Evolutionary conservation across 2,888 invertebrate genomes (phyloP).

Genomic region (Adelognathus sp.): DNA sequence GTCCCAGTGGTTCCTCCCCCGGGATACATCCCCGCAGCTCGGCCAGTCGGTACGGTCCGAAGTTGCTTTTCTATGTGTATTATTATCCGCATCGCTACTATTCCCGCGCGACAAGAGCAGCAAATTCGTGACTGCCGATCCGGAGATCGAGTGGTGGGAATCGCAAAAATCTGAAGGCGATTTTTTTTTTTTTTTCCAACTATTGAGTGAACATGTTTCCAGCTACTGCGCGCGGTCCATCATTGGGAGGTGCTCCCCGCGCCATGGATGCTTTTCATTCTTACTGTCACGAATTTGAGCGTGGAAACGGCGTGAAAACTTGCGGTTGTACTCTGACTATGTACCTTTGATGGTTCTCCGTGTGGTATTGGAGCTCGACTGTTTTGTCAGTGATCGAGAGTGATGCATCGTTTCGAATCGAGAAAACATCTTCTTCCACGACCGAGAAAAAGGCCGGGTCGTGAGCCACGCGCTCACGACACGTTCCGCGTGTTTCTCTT

Average conservation of each 20-base stretch:
- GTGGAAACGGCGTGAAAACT: slow-evolving; percentile 62
- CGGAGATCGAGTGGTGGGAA: neutral
- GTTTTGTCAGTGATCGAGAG: slow-evolving; percentile 68
- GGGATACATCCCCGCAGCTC: slow-evolving; percentile 29
- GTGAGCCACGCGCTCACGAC: slow-evolving; percentile 59
- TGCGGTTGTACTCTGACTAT: slow-evolving; percentile 9
- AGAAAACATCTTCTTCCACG: slow-evolving; percentile 1
- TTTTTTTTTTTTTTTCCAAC: too few species aligned
- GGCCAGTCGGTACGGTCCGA: neutral
- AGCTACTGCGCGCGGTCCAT: neutral
- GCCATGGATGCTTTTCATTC: neutral
- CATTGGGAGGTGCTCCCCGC: neutral
- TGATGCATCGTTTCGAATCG: slow-evolving; percentile 68
- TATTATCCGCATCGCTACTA: slow-evolving; percentile 5
- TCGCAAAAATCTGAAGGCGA: slow-evolving; percentile 8
- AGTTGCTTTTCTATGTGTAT: neutral
- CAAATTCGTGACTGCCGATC: slow-evolving; percentile 25
- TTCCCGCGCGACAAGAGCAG: neutral
- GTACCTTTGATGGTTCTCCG: neutral
- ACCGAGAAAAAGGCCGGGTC: neutral
- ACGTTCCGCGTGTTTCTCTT: slow-evolving; percentile 15
- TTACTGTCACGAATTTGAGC: slow-evolving; percentile 56
- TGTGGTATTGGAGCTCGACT: neutral
- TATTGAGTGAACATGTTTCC: neutral
- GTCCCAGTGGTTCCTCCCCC: slow-evolving; percentile 25